These are phyloP conservation scores for Drosophila koepferae DNA, from an alignment of 2,888 invertebrate genomes.

Conservation along the genomic window DNA sequence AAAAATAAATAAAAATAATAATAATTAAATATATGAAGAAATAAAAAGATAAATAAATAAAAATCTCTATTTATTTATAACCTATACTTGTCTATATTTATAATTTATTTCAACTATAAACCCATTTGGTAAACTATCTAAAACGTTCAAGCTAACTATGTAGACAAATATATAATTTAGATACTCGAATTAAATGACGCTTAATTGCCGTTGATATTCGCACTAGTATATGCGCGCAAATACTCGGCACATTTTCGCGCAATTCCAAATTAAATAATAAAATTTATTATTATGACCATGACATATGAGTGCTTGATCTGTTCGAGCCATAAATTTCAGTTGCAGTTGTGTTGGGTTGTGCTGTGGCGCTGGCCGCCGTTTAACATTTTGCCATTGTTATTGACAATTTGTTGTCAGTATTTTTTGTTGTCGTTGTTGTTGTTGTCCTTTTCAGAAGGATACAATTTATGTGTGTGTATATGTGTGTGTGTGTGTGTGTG, in stretches of 20 bases:
- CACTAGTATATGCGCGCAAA: background rate
- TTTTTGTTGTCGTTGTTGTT: slow-evolving; percentile 16
- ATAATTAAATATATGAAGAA: too few relatives aligned
- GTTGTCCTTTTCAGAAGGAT: slow-evolving; percentile 21
- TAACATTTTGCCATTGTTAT: slow-evolving; percentile 73
- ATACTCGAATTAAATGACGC: slow-evolving; percentile 3
- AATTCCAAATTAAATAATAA: slow-evolving; percentile 68
- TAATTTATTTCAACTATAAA: background rate
- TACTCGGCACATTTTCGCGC: slow-evolving; percentile 34
- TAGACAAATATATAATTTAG: background rate
- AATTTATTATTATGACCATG: slow-evolving; percentile 75
- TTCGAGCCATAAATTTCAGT: slow-evolving; percentile 69
- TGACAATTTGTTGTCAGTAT: slow-evolving; percentile 77
- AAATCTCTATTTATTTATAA: too few relatives aligned
- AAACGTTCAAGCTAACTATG: background rate
- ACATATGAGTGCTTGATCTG: slow-evolving; percentile 70
- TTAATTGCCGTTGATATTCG: background rate
- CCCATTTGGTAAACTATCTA: background rate
- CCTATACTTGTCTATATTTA: too few relatives aligned
- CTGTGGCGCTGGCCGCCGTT: slow-evolving; percentile 44
- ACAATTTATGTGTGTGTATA: slow-evolving; percentile 66
- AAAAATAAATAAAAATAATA: too few relatives aligned
- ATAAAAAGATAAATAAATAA: too few relatives aligned
- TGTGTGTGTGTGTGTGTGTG: slow-evolving; percentile 1
- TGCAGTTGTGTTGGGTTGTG: slow-evolving; percentile 21